These are phyloP conservation scores for Germaria angustata DNA, from an alignment of 2,888 invertebrate species.

Conservation along the genomic window DNA sequence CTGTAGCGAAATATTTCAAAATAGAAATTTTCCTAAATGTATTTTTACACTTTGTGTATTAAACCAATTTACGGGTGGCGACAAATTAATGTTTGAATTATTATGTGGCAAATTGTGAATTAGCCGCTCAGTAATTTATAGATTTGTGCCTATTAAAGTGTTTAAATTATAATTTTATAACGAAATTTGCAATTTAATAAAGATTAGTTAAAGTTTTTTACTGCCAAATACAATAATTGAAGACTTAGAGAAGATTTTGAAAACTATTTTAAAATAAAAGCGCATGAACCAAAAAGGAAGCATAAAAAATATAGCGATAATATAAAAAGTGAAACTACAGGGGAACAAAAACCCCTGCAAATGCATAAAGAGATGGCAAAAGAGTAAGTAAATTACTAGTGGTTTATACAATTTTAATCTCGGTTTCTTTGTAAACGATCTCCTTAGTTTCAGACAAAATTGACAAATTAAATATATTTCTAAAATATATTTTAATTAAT, in stretches of 20 bases:
- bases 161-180: conserved; percentile 52
- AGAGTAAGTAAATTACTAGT: too few relatives aligned
- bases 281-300: background rate
- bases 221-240: background rate
- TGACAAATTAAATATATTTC: too few relatives aligned
- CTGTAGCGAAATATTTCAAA: conserved; percentile 3
- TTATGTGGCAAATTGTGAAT: conserved; percentile 71
- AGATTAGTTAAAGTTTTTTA: conserved; percentile 18
- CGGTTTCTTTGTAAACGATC: too few relatives aligned
- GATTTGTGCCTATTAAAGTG: conserved; percentile 59
- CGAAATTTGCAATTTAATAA: conserved; percentile 21
- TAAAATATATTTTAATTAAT: too few relatives aligned
- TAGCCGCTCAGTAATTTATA: conserved; percentile 68
- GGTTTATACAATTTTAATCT: too few relatives aligned
- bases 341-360: too few relatives aligned
- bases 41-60: conserved; percentile 38
- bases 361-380: too few relatives aligned
- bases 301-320: too few relatives aligned
- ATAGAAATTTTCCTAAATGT: background rate
- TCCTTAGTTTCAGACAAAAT: too few relatives aligned
- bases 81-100: conserved; percentile 71
- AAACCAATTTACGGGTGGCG: conserved; percentile 62
- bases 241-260: background rate
- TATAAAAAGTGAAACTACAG: too few relatives aligned
- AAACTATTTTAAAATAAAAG: background rate